A percentile compares a stretch with the other conserved stretches of the same genome.
Evolutionary conservation across 2,797 vertebrate species (phyloP).

Genomic region (Gymnoscopelus microlampas): DNA sequence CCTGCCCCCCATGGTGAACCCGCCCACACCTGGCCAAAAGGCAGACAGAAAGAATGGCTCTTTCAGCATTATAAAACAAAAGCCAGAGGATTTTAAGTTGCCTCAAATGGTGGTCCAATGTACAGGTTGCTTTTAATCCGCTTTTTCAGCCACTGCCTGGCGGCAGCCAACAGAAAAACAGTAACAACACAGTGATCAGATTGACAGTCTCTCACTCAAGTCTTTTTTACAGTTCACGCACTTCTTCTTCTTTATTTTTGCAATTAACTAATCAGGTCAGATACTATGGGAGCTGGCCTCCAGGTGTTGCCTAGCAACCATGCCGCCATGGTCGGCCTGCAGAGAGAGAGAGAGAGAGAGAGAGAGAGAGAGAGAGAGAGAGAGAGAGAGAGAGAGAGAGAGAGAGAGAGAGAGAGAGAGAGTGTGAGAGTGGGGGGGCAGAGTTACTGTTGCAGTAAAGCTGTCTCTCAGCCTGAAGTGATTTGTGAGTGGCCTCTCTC

Average conservation of each 20-base stretch:
- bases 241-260: slow-evolving; percentile 58
- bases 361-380: slow-evolving; percentile 41
- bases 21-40: too few relatives aligned
- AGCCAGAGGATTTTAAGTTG: too few relatives aligned
- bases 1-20: too few relatives aligned
- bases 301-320: slow-evolving; percentile 85
- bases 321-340: slow-evolving; percentile 47
- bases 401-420: slow-evolving; percentile 39
- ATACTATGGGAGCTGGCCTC: slow-evolving; percentile 75
- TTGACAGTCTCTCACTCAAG: slow-evolving; percentile 7
- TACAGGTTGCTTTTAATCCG: slow-evolving; percentile 1
- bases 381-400: slow-evolving; percentile 63
- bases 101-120: too few relatives aligned
- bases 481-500: slow-evolving; percentile 66
- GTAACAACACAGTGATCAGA: slow-evolving; percentile 19
- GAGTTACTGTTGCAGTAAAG: slow-evolving; percentile 80
- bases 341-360: not conserved
- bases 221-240: slow-evolving; percentile 65
- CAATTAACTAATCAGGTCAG: slow-evolving; percentile 85
- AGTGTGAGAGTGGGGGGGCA: too few relatives aligned
- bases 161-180: slow-evolving; percentile 28
- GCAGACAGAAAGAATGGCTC: too few relatives aligned
- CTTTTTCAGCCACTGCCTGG: slow-evolving; percentile 13
- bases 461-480: slow-evolving; percentile 73
- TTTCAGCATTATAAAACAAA: too few relatives aligned